These are phyloP conservation scores for Alexandromys fortis DNA, from an alignment of 2,113 vertebrate genomes.

Conservation along the genomic window DNA sequence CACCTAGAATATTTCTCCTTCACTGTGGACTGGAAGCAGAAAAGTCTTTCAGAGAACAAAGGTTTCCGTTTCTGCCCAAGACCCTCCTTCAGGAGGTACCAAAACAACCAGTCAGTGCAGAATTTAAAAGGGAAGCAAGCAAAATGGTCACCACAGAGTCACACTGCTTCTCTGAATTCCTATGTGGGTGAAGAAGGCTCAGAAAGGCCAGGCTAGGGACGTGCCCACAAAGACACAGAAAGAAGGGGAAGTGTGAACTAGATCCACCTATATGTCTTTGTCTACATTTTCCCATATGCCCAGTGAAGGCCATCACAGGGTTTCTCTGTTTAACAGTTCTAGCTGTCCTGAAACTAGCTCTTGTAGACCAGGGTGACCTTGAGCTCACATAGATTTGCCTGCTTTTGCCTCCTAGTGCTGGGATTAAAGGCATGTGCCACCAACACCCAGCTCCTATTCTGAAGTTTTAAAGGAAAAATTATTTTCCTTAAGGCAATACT, in stretches of 20 bases:
- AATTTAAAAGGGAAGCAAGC: neutral
- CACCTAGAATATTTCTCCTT: neutral
- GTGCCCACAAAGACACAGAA: neutral
- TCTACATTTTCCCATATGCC: neutral
- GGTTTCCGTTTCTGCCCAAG: neutral
- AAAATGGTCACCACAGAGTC: neutral
- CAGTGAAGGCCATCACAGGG: neutral
- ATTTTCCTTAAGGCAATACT: neutral
- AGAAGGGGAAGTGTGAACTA: neutral
- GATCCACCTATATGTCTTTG: neutral
- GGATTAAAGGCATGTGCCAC: too few relatives aligned
- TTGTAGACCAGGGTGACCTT: too few relatives aligned
- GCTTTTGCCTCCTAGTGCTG: too few relatives aligned
- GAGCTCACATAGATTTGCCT: too few relatives aligned
- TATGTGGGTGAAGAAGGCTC: neutral
- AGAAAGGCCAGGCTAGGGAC: neutral
- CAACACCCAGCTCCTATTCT: neutral
- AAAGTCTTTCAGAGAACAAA: neutral
- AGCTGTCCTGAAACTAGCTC: too few relatives aligned
- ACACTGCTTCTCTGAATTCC: neutral
- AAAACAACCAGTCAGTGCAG: neutral
- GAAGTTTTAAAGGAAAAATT: slow-evolving; percentile 36
- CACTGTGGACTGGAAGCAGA: too few relatives aligned
- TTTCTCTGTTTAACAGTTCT: too few relatives aligned
- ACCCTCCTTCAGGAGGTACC: neutral